Conservation (phyloP, 2,888 invertebrate species). For the Sminthurinus aureus region DNA sequence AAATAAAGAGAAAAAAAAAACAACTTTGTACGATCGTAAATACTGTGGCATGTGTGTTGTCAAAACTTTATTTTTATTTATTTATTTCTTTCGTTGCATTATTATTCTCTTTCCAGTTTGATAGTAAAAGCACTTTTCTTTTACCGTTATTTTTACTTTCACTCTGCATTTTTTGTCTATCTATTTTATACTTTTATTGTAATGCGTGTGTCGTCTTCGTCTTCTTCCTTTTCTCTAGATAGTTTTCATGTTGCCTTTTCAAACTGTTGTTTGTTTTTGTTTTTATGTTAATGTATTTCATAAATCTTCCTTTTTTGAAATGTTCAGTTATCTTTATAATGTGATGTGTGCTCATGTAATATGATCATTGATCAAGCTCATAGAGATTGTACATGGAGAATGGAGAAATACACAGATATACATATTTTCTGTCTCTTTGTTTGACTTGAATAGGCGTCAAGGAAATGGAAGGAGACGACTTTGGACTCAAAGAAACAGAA, state of each 20-base stretch:
- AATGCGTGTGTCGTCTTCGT: conserved; percentile 23
- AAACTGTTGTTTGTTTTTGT: not conserved
- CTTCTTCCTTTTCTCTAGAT: not conserved
- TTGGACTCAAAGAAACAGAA: conserved; percentile 95
- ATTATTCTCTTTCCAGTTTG: conserved; percentile 2
- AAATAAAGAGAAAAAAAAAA: conserved; percentile 16
- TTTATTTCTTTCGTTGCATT: conserved; percentile 16
- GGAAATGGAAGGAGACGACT: conserved; percentile 93
- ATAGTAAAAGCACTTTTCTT: not conserved
- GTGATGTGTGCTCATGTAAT: too few relatives aligned
- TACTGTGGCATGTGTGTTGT: conserved; percentile 26
- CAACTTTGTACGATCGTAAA: not conserved
- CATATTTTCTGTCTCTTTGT: conserved; percentile 6
- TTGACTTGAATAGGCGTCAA: conserved; percentile 69
- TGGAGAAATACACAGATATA: not conserved
- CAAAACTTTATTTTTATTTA: conserved; percentile 10
- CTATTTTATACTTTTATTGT: too few relatives aligned
- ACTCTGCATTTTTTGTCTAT: not conserved
- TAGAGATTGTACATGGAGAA: not conserved
- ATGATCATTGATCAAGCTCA: too few relatives aligned
- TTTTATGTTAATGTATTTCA: too few relatives aligned
- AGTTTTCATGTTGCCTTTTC: conserved; percentile 9
- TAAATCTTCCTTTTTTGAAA: too few relatives aligned
- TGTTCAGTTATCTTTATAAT: too few relatives aligned
- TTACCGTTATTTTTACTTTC: not conserved